phyloP scores from a whole-genome alignment of 2,113 vertebrate species.

The Crotalus tigris region DNA sequence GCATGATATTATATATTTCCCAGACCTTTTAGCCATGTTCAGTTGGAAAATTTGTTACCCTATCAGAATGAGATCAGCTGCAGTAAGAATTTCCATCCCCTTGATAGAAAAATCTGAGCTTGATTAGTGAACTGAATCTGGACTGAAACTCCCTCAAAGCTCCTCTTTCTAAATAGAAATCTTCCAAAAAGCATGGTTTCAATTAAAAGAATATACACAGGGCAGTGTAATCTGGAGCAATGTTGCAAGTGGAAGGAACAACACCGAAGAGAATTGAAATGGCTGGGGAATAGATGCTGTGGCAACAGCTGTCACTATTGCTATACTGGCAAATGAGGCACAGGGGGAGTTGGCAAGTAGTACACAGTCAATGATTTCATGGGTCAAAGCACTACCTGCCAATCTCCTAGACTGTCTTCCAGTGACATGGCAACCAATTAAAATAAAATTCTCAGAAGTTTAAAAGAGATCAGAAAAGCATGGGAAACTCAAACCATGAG shows the following conservation, averaged over 20 bases:
- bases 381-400: not conserved
- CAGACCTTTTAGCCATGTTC: conserved; percentile 18
- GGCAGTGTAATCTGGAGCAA: not conserved
- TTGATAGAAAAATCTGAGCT: conserved; percentile 4
- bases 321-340: not conserved
- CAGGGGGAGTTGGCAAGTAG: not conserved
- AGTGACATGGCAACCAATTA: not conserved
- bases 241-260: not conserved
- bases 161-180: conserved; percentile 1
- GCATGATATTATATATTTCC: conserved; percentile 9
- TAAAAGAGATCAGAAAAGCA: not conserved
- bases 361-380: not conserved
- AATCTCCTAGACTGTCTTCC: not conserved
- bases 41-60: conserved; percentile 21
- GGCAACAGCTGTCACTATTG: not conserved
- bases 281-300: not conserved
- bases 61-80: conserved; percentile 30
- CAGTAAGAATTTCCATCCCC: conserved; percentile 28
- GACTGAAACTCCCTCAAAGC: not conserved
- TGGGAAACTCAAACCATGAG: not conserved
- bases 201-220: conserved; percentile 7
- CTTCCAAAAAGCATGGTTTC: conserved; percentile 17
- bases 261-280: not conserved
- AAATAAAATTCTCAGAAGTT: not conserved
- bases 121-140: conserved; percentile 14